These are phyloP conservation scores for Bos indicus DNA, from an alignment of 2,113 vertebrate genomes.

Conservation along the genomic window DNA sequence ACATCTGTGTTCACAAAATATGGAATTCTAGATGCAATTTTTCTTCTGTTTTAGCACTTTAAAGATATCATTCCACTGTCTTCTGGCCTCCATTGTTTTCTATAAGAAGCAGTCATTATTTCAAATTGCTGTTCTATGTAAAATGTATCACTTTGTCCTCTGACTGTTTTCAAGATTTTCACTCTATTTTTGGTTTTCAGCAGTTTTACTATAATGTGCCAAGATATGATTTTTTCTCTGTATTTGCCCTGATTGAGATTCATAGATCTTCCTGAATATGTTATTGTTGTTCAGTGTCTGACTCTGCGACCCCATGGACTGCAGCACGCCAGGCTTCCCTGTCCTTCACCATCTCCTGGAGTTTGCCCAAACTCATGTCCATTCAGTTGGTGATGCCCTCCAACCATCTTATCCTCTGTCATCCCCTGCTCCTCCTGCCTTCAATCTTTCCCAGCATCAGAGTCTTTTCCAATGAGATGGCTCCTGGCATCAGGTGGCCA, in stretches of 20 bases:
- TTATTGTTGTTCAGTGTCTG: neutral
- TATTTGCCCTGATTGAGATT: neutral
- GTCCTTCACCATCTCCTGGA: neutral
- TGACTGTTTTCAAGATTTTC: neutral
- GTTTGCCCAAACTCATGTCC: neutral
- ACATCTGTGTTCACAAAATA: neutral
- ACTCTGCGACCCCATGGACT: neutral
- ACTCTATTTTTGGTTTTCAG: neutral
- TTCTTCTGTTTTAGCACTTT: neutral
- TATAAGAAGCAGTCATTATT: neutral
- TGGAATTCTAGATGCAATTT: neutral
- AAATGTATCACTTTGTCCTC: neutral
- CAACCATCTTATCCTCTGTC: neutral
- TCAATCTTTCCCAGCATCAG: too few species aligned
- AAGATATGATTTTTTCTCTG: neutral
- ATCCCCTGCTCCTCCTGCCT: neutral
- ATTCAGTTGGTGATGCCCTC: neutral
- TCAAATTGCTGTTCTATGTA: neutral
- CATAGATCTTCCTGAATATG: neutral
- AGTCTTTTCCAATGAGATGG: too few species aligned
- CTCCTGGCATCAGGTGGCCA: too few species aligned
- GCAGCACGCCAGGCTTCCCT: neutral
- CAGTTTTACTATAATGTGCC: neutral
- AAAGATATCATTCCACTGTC: neutral
- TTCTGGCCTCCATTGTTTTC: conserved; percentile 3